phyloP scores from a whole-genome alignment of 2,797 vertebrate genomes.

The Acanthiza pusilla region DNA sequence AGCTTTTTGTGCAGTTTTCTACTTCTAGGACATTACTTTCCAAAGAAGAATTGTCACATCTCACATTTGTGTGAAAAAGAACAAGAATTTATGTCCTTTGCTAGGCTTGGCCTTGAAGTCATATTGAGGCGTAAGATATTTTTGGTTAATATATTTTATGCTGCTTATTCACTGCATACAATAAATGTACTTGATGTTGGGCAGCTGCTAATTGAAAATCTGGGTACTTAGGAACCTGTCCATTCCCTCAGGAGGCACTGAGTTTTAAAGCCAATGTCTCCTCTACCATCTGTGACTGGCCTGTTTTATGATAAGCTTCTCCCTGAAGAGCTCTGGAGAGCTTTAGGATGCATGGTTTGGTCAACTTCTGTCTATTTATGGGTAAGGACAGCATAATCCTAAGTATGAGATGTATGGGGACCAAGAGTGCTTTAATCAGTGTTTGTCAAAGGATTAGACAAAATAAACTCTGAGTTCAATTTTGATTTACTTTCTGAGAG shows the following conservation, averaged over 20 bases:
- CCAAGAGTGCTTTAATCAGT: background rate
- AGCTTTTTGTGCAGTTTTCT: background rate
- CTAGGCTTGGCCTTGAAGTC: background rate
- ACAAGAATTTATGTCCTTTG: background rate
- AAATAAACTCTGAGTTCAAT: background rate
- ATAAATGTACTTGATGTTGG: background rate
- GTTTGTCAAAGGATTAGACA: background rate
- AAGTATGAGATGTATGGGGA: background rate
- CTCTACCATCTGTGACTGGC: background rate
- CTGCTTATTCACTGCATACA: background rate
- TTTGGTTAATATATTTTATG: background rate
- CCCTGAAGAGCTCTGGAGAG: background rate
- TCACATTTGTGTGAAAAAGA: background rate
- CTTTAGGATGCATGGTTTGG: background rate
- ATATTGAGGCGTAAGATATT: background rate
- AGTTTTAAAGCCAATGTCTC: background rate
- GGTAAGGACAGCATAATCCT: background rate
- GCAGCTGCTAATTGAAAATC: background rate
- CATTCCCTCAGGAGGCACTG: background rate
- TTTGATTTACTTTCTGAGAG: background rate
- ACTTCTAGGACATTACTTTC: background rate
- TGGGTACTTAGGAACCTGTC: background rate
- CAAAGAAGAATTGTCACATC: background rate
- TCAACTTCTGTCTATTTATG: background rate
- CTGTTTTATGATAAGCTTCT: background rate